A percentile compares a stretch with the other conserved stretches of the same genome.
Conservation (phyloP, 2,888 invertebrate species). For the Macaria liturata region DNA sequence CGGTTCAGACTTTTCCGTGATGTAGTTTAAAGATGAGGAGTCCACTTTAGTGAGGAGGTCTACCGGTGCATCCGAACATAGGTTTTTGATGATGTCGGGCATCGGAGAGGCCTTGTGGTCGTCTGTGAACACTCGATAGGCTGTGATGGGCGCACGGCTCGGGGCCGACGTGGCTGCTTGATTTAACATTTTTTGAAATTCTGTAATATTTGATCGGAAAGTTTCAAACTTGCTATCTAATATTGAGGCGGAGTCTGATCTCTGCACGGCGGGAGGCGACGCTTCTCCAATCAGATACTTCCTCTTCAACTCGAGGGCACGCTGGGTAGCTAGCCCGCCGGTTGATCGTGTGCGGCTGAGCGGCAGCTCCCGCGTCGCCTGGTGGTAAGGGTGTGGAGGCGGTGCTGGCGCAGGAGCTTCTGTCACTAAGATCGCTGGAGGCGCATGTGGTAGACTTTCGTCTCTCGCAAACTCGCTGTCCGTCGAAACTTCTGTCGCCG, state of each 20-base stretch:
- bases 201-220: slow-evolving; percentile 92
- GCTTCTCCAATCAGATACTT: slow-evolving; percentile 91
- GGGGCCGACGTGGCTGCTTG: slow-evolving; percentile 83
- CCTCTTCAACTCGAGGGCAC: slow-evolving; percentile 93
- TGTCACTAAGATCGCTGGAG: slow-evolving; percentile 79
- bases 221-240: slow-evolving; percentile 93
- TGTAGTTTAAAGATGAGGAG: slow-evolving; percentile 61
- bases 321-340: slow-evolving; percentile 93
- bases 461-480: slow-evolving; percentile 96
- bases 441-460: slow-evolving; percentile 84
- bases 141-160: slow-evolving; percentile 49
- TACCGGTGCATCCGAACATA: slow-evolving; percentile 64
- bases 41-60: slow-evolving; percentile 68
- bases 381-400: slow-evolving; percentile 84
- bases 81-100: slow-evolving; percentile 84
- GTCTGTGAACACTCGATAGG: slow-evolving; percentile 62
- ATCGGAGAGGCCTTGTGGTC: slow-evolving; percentile 77
- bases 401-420: slow-evolving; percentile 86
- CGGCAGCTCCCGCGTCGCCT: slow-evolving; percentile 88
- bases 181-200: slow-evolving; percentile 93
- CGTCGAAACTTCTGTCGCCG: slow-evolving; percentile 95
- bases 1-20: slow-evolving; percentile 81
- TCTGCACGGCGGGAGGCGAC: slow-evolving; percentile 87
- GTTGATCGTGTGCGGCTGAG: slow-evolving; percentile 93
- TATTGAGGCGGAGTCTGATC: slow-evolving; percentile 92